A percentile compares a stretch with the other conserved stretches of the same genome.
phyloP scores from a whole-genome alignment of 2,888 invertebrate genomes.

The Brachyptera putata region DNA sequence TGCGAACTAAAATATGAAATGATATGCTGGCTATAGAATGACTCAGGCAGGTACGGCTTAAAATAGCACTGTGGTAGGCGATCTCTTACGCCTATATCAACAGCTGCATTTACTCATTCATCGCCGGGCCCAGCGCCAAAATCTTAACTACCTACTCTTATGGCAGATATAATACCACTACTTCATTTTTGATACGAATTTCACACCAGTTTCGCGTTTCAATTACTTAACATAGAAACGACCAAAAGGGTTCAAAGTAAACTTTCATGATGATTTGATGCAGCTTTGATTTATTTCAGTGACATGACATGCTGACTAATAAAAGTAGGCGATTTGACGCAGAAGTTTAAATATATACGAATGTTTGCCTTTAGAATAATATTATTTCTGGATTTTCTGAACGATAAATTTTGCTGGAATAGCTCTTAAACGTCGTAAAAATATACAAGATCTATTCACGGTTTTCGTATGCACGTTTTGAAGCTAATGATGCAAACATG shows the following conservation, averaged over 20 bases:
- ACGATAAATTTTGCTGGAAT: slow-evolving; percentile 16
- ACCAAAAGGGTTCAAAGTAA: not conserved
- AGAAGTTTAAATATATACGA: slow-evolving; percentile 12
- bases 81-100: not conserved
- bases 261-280: not conserved
- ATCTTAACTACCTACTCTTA: not conserved
- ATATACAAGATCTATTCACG: slow-evolving; percentile 18
- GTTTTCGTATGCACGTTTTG: too few species aligned
- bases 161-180: too few species aligned
- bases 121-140: slow-evolving; percentile 24
- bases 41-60: slow-evolving; percentile 25
- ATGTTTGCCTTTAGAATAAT: slow-evolving; percentile 19
- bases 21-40: not conserved
- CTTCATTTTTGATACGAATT: not conserved
- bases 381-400: slow-evolving; percentile 1
- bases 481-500: too few species aligned
- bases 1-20: not conserved
- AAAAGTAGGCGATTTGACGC: slow-evolving; percentile 4
- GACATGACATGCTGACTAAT: slow-evolving; percentile 1
- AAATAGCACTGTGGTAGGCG: slow-evolving; percentile 24
- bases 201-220: not conserved
- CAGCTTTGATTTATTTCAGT: not conserved
- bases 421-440: slow-evolving; percentile 14
- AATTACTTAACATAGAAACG: not conserved
- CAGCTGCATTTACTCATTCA: slow-evolving; percentile 27